These are phyloP conservation scores for Cheilosia vulpina DNA, from an alignment of 2,888 invertebrate species.

Conservation along the genomic window DNA sequence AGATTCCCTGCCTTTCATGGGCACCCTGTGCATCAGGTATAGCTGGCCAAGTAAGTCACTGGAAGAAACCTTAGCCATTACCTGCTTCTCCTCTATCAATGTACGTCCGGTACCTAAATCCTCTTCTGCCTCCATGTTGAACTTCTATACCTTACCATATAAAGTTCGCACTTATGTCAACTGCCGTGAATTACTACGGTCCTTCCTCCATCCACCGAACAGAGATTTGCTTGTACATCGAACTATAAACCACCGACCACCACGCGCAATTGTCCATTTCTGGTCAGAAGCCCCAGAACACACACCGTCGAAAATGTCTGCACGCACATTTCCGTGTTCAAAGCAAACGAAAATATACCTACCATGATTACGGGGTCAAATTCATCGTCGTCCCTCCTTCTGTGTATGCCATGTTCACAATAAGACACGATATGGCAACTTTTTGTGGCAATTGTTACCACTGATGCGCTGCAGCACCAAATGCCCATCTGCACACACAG, in stretches of 20 bases:
- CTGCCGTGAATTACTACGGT: conserved; percentile 1
- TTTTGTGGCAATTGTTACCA: conserved; percentile 57
- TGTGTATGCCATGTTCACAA: background rate
- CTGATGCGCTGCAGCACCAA: conserved; percentile 19
- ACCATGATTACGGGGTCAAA: conserved; percentile 44
- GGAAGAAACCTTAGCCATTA: too few species aligned
- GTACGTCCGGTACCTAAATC: too few species aligned
- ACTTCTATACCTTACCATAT: too few species aligned
- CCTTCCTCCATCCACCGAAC: background rate
- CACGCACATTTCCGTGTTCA: conserved; percentile 59
- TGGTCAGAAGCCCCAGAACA: background rate
- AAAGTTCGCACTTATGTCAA: background rate
- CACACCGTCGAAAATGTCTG: conserved; percentile 22
- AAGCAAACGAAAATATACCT: conserved; percentile 15
- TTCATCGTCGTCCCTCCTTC: conserved; percentile 16
- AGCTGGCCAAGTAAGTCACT: too few species aligned
- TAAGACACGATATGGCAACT: conserved; percentile 35
- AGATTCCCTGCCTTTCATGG: too few species aligned
- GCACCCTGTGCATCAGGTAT: too few species aligned
- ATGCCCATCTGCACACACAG: background rate
- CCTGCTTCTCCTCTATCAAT: too few species aligned
- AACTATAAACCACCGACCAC: conserved; percentile 33
- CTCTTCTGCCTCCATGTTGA: too few species aligned
- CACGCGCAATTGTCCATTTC: conserved; percentile 38
- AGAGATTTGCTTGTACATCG: background rate